Base-by-base conservation (phyloP, 2,888 invertebrate species). In the Tetropium fuscum region DNA sequence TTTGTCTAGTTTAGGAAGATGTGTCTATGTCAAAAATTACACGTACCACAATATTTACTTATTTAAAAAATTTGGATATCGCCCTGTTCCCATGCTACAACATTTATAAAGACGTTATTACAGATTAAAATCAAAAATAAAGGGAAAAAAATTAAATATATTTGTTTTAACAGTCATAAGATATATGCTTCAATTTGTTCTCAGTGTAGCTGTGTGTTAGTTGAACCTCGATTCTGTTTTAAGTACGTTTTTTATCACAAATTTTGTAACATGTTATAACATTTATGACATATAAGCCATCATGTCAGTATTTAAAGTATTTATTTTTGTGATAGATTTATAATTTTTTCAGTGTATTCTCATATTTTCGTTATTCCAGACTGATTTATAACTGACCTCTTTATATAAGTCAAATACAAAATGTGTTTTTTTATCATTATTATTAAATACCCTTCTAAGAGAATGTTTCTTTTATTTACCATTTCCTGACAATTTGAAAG, bases 251-350 rank as follows among this genome's bases (percentile, higher is more conserved):
- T 40, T 41, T 7, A 6, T n/a, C 5, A 2, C 6, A 15, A 8
- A 27, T 44, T 36, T 38, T 55, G 47, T 44, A 25, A 36, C 30
- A 34, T 16, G 27, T n/a, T n/a, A 27, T n/a, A 47, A 49, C 32
- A 15, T 27, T 18, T 20, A 44, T 44, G 32, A 43, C 51, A 57
- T n/a, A n/a, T n/a, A n/a, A n/a, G n/a, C n/a, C n/a, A n/a, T n/a
- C n/a, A n/a, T n/a, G n/a, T n/a, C n/a, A n/a, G n/a, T n/a, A n/a
- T n/a, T n/a, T n/a, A n/a, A n/a, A n/a, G 57, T 57, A 57, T 57
- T 57, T 49, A 49, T 43, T 54, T 34, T 57, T 57, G 57, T 57
- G 57, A 51, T 51, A 57, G 57, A 34, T 18, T 40, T 48, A 36
- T 47, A 11, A 36, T 38, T 48, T 48, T 48, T 48, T 49, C 13